Conservation (phyloP, 2,113 vertebrate genomes). For the Bettongia penicillata region DNA sequence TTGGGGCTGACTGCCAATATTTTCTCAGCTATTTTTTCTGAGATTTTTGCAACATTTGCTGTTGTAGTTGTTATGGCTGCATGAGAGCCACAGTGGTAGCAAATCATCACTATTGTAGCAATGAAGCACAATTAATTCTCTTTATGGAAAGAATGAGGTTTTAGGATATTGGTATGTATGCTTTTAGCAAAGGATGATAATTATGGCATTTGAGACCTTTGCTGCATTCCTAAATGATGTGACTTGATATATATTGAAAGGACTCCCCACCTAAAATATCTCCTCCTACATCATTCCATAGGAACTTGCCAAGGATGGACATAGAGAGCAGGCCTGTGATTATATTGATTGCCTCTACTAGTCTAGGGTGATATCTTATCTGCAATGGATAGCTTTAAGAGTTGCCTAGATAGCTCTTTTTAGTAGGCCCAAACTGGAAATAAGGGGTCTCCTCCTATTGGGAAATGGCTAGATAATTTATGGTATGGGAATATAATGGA, state of each 20-base stretch:
- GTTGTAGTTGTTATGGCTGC: rapidly evolving
- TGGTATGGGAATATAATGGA: background rate
- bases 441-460: background rate
- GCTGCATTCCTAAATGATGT: too few relatives aligned
- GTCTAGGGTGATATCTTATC: background rate
- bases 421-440: background rate
- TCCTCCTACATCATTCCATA: background rate
- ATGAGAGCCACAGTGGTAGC: too few relatives aligned
- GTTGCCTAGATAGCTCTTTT: background rate
- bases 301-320: background rate
- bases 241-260: too few relatives aligned
- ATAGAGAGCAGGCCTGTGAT: background rate
- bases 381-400: background rate
- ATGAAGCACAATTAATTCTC: background rate
- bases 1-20: background rate
- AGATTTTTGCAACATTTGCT: background rate
- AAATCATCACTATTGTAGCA: background rate
- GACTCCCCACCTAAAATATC: background rate
- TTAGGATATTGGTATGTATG: too few relatives aligned
- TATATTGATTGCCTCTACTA: background rate
- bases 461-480: background rate
- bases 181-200: too few relatives aligned
- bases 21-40: background rate
- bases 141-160: background rate
- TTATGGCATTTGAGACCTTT: too few relatives aligned